Conservation (phyloP, 2,888 invertebrate genomes). For the Zaprionus obscuricornis region DNA sequence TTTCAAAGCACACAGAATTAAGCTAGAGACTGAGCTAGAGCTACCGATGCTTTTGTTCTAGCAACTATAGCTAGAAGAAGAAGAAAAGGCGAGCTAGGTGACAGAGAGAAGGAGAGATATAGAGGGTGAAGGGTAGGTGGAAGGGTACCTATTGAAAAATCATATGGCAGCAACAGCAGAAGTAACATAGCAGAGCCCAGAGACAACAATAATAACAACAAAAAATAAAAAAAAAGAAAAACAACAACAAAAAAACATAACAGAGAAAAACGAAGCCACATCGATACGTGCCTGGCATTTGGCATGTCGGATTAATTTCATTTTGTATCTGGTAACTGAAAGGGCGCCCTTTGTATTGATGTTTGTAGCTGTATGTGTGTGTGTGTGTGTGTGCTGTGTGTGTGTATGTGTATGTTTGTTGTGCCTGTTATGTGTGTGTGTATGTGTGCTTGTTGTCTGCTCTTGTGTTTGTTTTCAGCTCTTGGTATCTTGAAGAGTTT, state of each 20-base stretch:
- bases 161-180: constrained; percentile 40
- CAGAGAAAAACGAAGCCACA: constrained; percentile 60
- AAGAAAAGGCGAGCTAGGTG: no score
- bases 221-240: constrained; percentile 13
- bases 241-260: constrained; percentile 55
- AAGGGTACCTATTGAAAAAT: constrained; percentile 55
- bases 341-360: constrained; percentile 8
- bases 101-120: no score
- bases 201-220: constrained; percentile 21
- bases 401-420: constrained; percentile 22
- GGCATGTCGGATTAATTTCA: constrained; percentile 79
- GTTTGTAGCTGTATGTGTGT: not conserved
- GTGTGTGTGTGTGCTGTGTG: constrained; percentile 2
- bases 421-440: not conserved
- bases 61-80: no score
- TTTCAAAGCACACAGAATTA: constrained; percentile 66
- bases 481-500: constrained; percentile 1
- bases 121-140: not conserved
- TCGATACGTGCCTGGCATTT: constrained; percentile 78
- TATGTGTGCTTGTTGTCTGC: constrained; percentile 8
- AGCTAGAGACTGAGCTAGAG: no score
- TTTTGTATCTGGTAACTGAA: constrained; percentile 47
- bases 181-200: constrained; percentile 2
- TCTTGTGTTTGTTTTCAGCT: constrained; percentile 19
- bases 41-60: constrained; percentile 48